Base-by-base conservation (phyloP, 2,888 invertebrate genomes). In the Alloscopus bannaensis region DNA sequence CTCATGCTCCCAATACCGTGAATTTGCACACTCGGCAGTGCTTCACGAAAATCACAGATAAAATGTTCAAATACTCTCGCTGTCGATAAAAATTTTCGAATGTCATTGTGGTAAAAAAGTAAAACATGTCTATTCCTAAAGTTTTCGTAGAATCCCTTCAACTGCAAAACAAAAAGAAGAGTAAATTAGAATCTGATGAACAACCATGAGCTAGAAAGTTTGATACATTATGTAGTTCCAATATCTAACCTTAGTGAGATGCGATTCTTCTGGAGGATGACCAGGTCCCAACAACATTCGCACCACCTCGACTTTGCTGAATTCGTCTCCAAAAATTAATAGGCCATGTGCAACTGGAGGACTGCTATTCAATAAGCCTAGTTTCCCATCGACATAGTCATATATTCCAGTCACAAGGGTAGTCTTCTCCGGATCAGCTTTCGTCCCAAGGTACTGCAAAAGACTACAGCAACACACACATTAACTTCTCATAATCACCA, bases 331-430 rank as follows among this genome's bases (percentile, higher is more conserved):
- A 47, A 31, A 26, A 62, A 71, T 62, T 8, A 71, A 18, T 13
- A 71, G 22, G 16, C 71, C 71, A 6, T 6, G 47, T 16, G 71
- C 71, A 16, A 57, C 69, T 20, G 42, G 69, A 11, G 31, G 4
- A n/a, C n/a, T 6, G 16, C 16, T 24, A 16, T 50, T 31, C 1
- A 6, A 1, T 13, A 16, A 20, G 2, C 3, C 16, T 4, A 60
- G 24, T 13, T 36, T 47, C 13, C 36, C 59, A 31, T 71, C 47
- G 6, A 71, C 4, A 22, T 31, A 60, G 3, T 71, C 22, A 28
- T 50, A 71, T 22, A 71, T 60, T 24, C 71, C 71, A 24, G 71
- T 60, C 18, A 71, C 36, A 47, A 71, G 31, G n/a, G 71, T 57
- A 20, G 59, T 45, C n/a, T 59, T 18, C 2, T 2, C 18, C 2